These are phyloP conservation scores for Myotis brandtii DNA, from an alignment of 2,113 vertebrate species.

Conservation along the genomic window DNA sequence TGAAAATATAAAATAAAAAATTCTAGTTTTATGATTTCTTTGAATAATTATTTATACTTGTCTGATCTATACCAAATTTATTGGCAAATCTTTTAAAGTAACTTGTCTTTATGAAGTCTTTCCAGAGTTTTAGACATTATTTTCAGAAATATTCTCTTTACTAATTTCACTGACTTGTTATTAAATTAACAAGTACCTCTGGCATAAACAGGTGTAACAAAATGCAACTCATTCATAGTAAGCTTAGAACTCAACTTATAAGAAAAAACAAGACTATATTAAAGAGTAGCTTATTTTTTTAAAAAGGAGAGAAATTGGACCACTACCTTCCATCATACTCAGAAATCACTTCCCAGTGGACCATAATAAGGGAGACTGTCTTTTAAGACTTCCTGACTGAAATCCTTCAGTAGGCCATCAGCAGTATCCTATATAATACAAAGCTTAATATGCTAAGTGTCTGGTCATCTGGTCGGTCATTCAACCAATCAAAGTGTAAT, in stretches of 20 bases:
- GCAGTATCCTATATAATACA: not conserved
- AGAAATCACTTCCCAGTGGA: not conserved
- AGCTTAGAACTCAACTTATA: not conserved
- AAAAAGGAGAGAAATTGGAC: not conserved
- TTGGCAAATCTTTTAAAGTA: not conserved
- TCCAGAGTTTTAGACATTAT: not conserved
- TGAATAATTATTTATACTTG: not conserved
- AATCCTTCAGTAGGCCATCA: not conserved
- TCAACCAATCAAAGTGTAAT: too few species aligned
- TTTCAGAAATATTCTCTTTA: constrained; percentile 17
- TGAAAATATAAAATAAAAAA: not conserved
- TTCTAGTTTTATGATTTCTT: not conserved
- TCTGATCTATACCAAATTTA: not conserved
- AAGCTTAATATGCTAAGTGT: too few species aligned
- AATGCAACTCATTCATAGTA: not conserved
- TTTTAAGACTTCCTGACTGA: not conserved
- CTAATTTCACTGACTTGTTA: not conserved
- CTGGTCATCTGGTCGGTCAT: too few species aligned
- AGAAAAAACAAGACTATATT: not conserved
- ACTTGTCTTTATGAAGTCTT: not conserved
- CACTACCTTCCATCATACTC: not conserved
- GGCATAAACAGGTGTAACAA: not conserved
- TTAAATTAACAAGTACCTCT: not conserved
- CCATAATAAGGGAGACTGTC: not conserved
- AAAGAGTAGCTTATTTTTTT: not conserved